Evolutionary conservation across 2,888 invertebrate species (phyloP).

Genomic region (Agrypnus murinus): DNA sequence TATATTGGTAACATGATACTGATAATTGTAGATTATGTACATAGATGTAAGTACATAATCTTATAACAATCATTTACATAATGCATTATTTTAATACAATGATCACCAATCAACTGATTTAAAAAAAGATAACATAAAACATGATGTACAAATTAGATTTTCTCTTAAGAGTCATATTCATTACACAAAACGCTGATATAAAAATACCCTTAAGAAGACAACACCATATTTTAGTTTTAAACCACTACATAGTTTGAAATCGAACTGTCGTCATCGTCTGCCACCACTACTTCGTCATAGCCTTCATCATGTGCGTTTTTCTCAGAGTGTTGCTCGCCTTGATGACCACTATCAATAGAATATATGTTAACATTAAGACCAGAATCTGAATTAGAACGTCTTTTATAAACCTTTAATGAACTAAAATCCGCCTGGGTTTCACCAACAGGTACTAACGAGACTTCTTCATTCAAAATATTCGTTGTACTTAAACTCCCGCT

Average conservation of each 20-base stretch:
- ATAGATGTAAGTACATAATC: not conserved
- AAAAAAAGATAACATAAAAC: not conserved
- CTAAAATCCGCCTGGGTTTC: conserved; percentile 69
- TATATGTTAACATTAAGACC: conserved; percentile 70
- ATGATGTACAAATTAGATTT: too few relatives aligned
- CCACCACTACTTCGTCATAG: conserved; percentile 82
- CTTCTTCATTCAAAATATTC: conserved; percentile 66
- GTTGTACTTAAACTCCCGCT: conserved; percentile 58
- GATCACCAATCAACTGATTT: too few relatives aligned
- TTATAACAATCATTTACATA: not conserved
- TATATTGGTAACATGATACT: conserved; percentile 23
- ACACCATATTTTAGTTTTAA: conserved; percentile 49
- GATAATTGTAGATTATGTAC: conserved; percentile 1
- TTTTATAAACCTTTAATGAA: conserved; percentile 70
- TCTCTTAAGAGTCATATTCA: not conserved
- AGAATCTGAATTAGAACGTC: conserved; percentile 58
- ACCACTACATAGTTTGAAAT: conserved; percentile 69
- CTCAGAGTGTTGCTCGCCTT: conserved; percentile 69
- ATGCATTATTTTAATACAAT: not conserved
- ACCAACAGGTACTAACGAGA: conserved; percentile 69
- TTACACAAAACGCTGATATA: conserved; percentile 6
- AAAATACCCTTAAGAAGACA: conserved; percentile 6
- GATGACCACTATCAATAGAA: conserved; percentile 71
- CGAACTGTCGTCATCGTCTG: conserved; percentile 61
- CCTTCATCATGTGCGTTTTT: conserved; percentile 89